These are phyloP conservation scores for Parotocinclus haroldoi DNA, from an alignment of 2,797 vertebrate genomes.

Conservation along the genomic window DNA sequence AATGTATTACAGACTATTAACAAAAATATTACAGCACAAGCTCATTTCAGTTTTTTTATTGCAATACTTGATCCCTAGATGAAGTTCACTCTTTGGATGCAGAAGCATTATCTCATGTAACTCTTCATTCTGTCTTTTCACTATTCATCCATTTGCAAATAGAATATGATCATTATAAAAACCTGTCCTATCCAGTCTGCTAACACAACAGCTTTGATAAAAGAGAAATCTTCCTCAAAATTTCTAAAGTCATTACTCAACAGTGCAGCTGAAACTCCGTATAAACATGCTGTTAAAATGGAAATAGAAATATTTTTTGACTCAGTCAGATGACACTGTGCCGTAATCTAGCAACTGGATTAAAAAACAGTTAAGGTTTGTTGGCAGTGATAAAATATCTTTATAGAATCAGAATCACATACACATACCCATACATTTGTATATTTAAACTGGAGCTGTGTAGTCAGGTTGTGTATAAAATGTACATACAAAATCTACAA, in stretches of 20 bases:
- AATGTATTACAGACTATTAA: not conserved
- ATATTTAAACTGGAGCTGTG: constrained; percentile 38
- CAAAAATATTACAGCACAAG: not conserved
- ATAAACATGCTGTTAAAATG: constrained; percentile 3
- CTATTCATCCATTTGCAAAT: constrained; percentile 30
- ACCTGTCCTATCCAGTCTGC: constrained; percentile 6
- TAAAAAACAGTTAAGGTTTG: not conserved
- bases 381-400: constrained; percentile 29
- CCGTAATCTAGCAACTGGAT: not conserved
- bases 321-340: not conserved
- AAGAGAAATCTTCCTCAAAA: not conserved
- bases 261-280: not conserved
- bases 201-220: not conserved
- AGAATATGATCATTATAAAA: constrained; percentile 6
- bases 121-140: not conserved
- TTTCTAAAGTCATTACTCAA: not conserved
- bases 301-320: not conserved
- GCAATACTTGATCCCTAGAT: constrained; percentile 14
- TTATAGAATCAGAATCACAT: constrained; percentile 10
- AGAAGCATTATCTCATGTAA: constrained; percentile 32
- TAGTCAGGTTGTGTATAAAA: constrained; percentile 55
- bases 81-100: constrained; percentile 26
- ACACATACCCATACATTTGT: constrained; percentile 33
- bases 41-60: constrained; percentile 10
- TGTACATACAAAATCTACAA: constrained; percentile 53